Percentiles rank a stretch among this genome's conserved stretches.
These are phyloP conservation scores for Manacus vitellinus DNA, from an alignment of 2,113 vertebrate species.

Conservation along the genomic window DNA sequence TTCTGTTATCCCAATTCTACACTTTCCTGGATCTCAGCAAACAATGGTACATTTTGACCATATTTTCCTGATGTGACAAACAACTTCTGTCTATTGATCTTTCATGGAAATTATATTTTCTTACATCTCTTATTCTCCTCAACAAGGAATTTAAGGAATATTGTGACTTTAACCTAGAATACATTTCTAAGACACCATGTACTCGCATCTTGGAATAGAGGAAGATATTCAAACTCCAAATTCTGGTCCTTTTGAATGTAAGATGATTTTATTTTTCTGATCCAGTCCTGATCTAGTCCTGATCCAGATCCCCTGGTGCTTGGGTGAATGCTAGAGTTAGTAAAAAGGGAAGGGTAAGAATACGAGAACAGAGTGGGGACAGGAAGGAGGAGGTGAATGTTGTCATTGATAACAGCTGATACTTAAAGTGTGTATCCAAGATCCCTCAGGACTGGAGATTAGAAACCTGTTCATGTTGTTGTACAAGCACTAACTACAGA, in stretches of 20 bases:
- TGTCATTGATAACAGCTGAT: not conserved
- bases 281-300: not conserved
- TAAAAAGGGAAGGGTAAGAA: not conserved
- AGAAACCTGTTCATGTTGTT: not conserved
- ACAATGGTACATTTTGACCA: not conserved
- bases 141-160: not conserved
- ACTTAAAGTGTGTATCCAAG: not conserved
- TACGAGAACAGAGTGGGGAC: not conserved
- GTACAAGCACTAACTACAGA: not conserved
- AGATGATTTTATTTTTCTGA: not conserved
- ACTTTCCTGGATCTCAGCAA: not conserved
- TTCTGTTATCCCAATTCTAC: not conserved
- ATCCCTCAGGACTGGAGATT: not conserved
- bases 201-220: not conserved
- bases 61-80: not conserved
- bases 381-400: not conserved
- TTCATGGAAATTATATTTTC: not conserved
- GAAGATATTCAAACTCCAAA: not conserved
- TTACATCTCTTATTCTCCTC: not conserved
- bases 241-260: not conserved
- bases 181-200: not conserved
- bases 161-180: not conserved
- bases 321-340: not conserved
- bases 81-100: not conserved
- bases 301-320: not conserved